Percentiles rank a stretch among this genome's conserved stretches.
Conservation (phyloP, 2,113 vertebrate species). For the Pseudorhombus dupliciocellatus region DNA sequence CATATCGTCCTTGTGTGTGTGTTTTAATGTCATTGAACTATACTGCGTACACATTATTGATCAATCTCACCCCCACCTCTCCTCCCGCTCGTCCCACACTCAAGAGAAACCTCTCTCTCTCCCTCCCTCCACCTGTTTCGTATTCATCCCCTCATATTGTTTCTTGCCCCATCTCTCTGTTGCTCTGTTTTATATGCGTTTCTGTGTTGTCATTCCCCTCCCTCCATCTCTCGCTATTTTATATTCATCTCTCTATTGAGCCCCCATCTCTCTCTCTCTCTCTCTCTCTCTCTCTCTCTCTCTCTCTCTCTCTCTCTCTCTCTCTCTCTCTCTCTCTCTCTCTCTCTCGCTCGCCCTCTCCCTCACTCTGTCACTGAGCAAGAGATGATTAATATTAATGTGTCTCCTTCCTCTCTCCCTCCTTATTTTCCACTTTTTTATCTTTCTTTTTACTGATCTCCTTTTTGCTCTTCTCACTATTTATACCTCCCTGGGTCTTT, state of each 20-base stretch:
- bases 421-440: slow-evolving; percentile 50
- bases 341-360: slow-evolving; percentile 12
- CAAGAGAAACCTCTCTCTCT: not conserved
- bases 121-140: slow-evolving; percentile 59
- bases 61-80: slow-evolving; percentile 46
- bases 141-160: slow-evolving; percentile 64
- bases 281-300: slow-evolving; percentile 32
- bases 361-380: slow-evolving; percentile 49
- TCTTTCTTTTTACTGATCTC: slow-evolving; percentile 58
- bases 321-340: slow-evolving; percentile 12
- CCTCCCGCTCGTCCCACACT: slow-evolving; percentile 15
- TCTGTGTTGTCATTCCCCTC: slow-evolving; percentile 60
- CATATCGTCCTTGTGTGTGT: slow-evolving; percentile 64
- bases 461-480: slow-evolving; percentile 55
- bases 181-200: slow-evolving; percentile 62
- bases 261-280: slow-evolving; percentile 13
- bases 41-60: slow-evolving; percentile 62
- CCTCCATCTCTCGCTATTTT: slow-evolving; percentile 66
- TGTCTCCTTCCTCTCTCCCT: slow-evolving; percentile 55
- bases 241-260: slow-evolving; percentile 74
- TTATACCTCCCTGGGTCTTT: slow-evolving; percentile 65
- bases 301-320: slow-evolving; percentile 61
- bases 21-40: slow-evolving; percentile 73
- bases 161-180: slow-evolving; percentile 43
- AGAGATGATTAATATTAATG: slow-evolving; percentile 82